Evolutionary conservation across 2,888 invertebrate genomes (phyloP), one percentile per base, ranked within the genome.

Genomic region (Cyaniris semiargus): DNA sequence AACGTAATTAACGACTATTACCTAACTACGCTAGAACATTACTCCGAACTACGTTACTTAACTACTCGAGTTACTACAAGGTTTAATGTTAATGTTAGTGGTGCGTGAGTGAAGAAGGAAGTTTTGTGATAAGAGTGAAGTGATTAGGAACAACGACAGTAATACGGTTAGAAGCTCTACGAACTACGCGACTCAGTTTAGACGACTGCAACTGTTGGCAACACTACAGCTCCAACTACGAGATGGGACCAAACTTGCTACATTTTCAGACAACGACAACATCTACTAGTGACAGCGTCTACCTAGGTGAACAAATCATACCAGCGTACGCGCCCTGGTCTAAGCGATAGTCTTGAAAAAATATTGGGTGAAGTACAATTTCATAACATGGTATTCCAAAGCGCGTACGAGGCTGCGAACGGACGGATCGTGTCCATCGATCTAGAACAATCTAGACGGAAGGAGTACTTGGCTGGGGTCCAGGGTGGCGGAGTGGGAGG

Each of bases 401-500:
- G 27, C 66, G 60, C 23, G 60, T 60, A 58, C 58, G 60, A 23
- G 60, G 60, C 60, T 60, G 13, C 1, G 3, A 23, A 66, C 27
- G 3, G 15, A 27, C 5, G 10, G 60, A 27, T 60, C 60, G 4
- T 60, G 27, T 66, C 60, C 23, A 60, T 60, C 15, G 66, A 60
- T 23, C 66, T 66, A 58, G 58, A 58, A 21, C 21, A 7, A 58
- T 53, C 58, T 21, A 15, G 79, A 87, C 83, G 89, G 85, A 84
- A 82, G 85, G 82, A 88, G 89, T 94, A 93, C 92, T 94, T 93
- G 92, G 87, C 91, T 89, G 83, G 94, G 89, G 91, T 94, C 93
- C 87, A 92, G 86, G 79, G 94, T 90, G 85, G 94, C 94, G 83
- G 95, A 91, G 88, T 95, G 93, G 80, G 95, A 93, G 88, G 96